These are phyloP conservation scores for Reticulitermes speratus DNA, from an alignment of 1,140 invertebrate genomes.

Conservation along the genomic window DNA sequence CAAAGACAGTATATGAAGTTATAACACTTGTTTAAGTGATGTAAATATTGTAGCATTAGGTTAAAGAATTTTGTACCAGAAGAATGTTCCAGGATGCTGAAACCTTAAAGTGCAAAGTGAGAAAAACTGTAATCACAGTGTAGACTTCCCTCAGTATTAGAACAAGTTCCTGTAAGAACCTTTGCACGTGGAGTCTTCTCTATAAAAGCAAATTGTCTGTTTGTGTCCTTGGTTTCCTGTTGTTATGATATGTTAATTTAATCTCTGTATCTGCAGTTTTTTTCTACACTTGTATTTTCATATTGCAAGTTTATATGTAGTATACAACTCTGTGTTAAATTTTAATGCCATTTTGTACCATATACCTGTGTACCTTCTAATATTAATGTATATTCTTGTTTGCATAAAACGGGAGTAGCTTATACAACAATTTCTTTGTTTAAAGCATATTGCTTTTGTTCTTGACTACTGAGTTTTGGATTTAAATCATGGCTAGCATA, in stretches of 20 bases:
- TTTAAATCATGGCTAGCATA: neutral
- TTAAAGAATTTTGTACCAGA: no score
- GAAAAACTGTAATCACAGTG: no score
- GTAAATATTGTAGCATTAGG: no score
- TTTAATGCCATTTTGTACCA: neutral
- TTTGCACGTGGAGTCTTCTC: no score
- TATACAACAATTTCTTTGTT: neutral
- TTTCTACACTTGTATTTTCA: neutral
- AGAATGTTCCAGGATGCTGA: no score
- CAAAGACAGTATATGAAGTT: no score
- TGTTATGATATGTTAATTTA: neutral
- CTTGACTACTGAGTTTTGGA: neutral
- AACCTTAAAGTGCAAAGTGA: no score
- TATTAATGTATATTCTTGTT: neutral
- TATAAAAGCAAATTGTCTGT: no score
- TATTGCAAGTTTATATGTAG: neutral
- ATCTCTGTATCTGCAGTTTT: neutral
- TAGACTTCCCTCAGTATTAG: no score
- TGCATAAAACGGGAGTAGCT: neutral
- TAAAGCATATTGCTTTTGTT: constrained; percentile 2
- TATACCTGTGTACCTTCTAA: neutral
- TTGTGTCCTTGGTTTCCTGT: neutral
- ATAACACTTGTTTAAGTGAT: no score
- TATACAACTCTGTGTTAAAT: neutral
- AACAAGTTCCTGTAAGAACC: no score